Evolutionary conservation across 1,140 invertebrate species (phyloP).

Genomic region (Pogonomyrmex barbatus): DNA sequence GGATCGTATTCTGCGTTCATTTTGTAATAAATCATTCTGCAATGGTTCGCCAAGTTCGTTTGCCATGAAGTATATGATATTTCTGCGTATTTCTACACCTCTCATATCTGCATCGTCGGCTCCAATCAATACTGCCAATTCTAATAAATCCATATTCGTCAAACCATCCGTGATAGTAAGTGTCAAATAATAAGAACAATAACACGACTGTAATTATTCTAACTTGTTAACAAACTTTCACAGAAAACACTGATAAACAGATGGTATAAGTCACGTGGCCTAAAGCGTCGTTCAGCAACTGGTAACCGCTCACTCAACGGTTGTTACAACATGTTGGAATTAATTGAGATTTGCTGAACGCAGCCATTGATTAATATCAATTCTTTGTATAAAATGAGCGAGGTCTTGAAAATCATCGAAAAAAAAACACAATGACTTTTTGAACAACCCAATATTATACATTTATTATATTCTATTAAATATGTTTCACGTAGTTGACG

Average conservation of each 20-base stretch:
- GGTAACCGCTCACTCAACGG: conserved; percentile 14
- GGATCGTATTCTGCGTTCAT: background rate
- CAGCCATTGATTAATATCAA: too few species aligned
- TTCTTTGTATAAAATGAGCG: too few species aligned
- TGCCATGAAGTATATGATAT: background rate
- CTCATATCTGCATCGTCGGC: background rate
- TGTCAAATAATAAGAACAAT: background rate
- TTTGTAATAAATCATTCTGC: background rate
- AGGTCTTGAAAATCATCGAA: too few species aligned
- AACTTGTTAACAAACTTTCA: background rate
- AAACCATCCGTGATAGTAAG: too few species aligned
- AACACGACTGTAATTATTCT: background rate
- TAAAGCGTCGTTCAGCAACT: background rate
- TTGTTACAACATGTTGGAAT: conserved; percentile 5
- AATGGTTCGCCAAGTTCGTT: background rate
- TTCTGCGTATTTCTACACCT: conserved; percentile 7
- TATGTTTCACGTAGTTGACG: background rate
- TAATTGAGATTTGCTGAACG: too few species aligned
- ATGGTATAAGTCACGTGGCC: conserved; percentile 15
- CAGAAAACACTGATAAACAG: background rate
- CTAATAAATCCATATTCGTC: background rate
- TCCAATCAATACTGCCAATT: background rate
- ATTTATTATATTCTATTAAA: too few species aligned
- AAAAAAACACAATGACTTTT: too few species aligned
- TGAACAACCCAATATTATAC: too few species aligned